These are phyloP conservation scores for Drosophila lowei DNA, from an alignment of 1,140 invertebrate genomes.

Conservation along the genomic window DNA sequence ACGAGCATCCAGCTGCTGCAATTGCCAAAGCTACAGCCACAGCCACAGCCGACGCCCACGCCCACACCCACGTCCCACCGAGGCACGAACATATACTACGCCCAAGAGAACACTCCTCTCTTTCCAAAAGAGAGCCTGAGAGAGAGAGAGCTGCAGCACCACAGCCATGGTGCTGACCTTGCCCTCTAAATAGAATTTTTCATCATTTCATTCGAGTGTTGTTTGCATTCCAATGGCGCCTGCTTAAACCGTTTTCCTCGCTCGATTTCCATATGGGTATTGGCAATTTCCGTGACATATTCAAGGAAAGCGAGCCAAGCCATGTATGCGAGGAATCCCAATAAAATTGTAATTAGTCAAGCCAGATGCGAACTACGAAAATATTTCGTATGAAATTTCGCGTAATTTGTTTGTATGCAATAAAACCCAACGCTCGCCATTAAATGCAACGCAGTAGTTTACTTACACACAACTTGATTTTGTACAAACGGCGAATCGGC, in stretches of 20 bases:
- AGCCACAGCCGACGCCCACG: neutral
- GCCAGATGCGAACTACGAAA: conserved; percentile 19
- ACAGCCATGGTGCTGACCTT: conserved; percentile 45
- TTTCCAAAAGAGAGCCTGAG: neutral
- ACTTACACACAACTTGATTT: neutral
- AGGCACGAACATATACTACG: conserved; percentile 7
- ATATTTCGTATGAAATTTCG: conserved; percentile 15
- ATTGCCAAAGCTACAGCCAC: conserved; percentile 9
- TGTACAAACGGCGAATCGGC: neutral
- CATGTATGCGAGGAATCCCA: neutral
- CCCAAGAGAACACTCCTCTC: conserved; percentile 13
- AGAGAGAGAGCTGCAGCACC: neutral
- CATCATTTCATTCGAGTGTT: conserved; percentile 4
- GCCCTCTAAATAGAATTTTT: conserved; percentile 40
- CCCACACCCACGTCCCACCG: neutral
- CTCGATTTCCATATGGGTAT: conserved; percentile 39
- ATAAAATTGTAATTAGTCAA: conserved; percentile 15
- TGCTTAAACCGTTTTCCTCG: conserved; percentile 25
- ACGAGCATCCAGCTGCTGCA: conserved; percentile 24
- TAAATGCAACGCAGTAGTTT: conserved; percentile 47
- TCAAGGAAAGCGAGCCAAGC: conserved; percentile 1
- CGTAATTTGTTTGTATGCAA: conserved; percentile 17
- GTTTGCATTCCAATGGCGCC: conserved; percentile 37
- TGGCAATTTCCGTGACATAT: conserved; percentile 21
- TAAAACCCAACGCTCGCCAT: conserved; percentile 21